Evolutionary conservation across 2,888 invertebrate genomes (phyloP), one percentile per base, ranked within the genome.

Genomic region (Leptinotarsa tumamoca): DNA sequence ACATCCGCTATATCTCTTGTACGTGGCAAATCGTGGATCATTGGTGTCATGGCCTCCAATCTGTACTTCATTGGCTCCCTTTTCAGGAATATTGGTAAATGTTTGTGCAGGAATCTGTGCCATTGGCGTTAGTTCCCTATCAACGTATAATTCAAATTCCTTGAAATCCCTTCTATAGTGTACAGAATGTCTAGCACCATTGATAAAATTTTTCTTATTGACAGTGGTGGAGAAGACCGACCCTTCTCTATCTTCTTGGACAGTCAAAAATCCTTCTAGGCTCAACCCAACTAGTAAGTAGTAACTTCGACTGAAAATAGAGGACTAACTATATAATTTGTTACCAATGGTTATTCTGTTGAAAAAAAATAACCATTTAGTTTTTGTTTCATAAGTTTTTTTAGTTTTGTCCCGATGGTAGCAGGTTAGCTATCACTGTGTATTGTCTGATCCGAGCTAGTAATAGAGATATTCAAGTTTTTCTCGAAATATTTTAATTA

Each of bases 1-100:
- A 87, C 97, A 97, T 73, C 97, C 96, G 84, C 94, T 95, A 87
- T 96, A 97, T 81, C 95, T 95, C 85, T 95, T 95, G 85, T 95
- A 96, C 76, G 94, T 94, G 77, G 93, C 93, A 82, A 96, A 93
- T 80, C 96, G 91, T 4, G 94, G 93, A 86, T 96, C 96, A 4
- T 94, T 94, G 5, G 95, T 95, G 83, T 95, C 96, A 18, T 96
- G 91, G 33, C 96, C 96, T 15, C 96, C 96, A 71, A 97, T 93
- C 87, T 96, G 95, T 14, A 96, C 95, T 84, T 96, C 95, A 86
- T 95, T 95, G 18, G 93, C 92, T 13, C 95, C 93, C 67, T 91
- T 88, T 81, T 94, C 94, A 4, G 91, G 89, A n/a, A 92, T 91
- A 80, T 93, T 93, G 80, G 92, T 92, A 58, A 93, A 90, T 33